Conservation (phyloP, 2,113 vertebrate genomes). For the Lanius collurio region DNA sequence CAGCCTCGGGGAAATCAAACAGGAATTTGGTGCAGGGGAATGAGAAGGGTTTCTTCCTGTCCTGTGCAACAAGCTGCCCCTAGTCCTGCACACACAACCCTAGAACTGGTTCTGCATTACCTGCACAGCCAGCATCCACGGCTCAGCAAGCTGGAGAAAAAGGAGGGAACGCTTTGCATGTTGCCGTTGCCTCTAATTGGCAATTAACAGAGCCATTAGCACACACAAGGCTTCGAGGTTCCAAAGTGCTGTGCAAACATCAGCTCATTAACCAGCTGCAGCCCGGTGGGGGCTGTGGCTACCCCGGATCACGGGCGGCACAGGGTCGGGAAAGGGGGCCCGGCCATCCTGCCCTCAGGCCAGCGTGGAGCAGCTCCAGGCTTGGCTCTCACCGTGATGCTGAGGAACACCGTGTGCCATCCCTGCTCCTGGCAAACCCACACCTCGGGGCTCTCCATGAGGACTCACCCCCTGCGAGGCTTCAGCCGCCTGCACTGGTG, state of each 20-base stretch:
- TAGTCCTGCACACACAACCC: fast-evolving
- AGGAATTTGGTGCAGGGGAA: background rate
- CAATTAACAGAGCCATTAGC: background rate
- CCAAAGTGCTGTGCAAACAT: background rate
- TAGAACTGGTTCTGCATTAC: background rate
- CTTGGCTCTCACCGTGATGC: background rate
- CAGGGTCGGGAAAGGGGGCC: background rate
- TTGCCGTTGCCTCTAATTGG: background rate
- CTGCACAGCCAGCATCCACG: background rate
- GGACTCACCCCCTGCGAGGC: background rate
- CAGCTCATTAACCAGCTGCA: background rate
- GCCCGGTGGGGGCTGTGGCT: background rate
- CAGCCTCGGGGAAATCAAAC: background rate
- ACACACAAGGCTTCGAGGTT: fast-evolving
- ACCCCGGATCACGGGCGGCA: fast-evolving
- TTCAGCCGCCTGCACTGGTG: background rate
- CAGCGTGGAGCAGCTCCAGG: background rate
- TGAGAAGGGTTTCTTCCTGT: background rate
- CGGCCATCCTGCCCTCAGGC: background rate
- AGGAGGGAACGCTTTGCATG: background rate
- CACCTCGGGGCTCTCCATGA: fast-evolving
- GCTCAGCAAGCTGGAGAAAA: too few species aligned
- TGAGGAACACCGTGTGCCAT: fast-evolving
- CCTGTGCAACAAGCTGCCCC: background rate
- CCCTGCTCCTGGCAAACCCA: background rate